Conservation (phyloP, 1,140 invertebrate genomes). For the Potamilus streckersoni region DNA sequence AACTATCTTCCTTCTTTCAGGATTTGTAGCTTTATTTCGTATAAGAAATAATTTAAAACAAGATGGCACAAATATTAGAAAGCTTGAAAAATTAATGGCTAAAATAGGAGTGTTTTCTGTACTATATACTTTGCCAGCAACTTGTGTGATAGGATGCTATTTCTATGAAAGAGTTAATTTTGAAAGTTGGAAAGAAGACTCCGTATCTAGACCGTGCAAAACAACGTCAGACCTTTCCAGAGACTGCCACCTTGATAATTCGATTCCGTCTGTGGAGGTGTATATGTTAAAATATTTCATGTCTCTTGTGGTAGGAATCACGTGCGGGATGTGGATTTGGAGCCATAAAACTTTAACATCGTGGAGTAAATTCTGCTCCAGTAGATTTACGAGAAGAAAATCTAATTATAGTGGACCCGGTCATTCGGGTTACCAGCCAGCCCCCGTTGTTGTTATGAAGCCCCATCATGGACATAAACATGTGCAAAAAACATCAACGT, state of each 20-base stretch:
- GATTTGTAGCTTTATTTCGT: constrained; percentile 94
- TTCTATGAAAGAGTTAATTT: constrained; percentile 83
- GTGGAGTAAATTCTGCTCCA: constrained; percentile 64
- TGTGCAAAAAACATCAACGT: constrained; percentile 41
- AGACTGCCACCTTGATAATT: constrained; percentile 61
- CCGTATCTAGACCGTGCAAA: constrained; percentile 41
- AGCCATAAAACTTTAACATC: constrained; percentile 62
- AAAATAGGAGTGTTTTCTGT: constrained; percentile 96
- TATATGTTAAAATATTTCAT: constrained; percentile 74
- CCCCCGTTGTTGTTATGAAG: constrained; percentile 57
- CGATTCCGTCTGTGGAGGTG: constrained; percentile 67
- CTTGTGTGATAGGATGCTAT: constrained; percentile 91
- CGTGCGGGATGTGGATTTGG: constrained; percentile 70
- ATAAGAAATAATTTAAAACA: constrained; percentile 93
- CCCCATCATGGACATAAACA: constrained; percentile 46
- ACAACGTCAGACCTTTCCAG: constrained; percentile 18
- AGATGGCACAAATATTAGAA: constrained; percentile 61
- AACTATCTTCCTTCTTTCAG: constrained; percentile 90
- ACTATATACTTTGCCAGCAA: constrained; percentile 93
- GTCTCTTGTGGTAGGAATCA: constrained; percentile 73
- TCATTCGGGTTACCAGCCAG: constrained; percentile 52
- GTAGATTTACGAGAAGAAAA: constrained; percentile 56
- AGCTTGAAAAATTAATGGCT: constrained; percentile 77
- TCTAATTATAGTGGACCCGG: constrained; percentile 36
- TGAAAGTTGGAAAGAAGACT: constrained; percentile 50